phyloP scores from a whole-genome alignment of 2,113 vertebrate genomes.

The Phalacrocorax brasilianus region DNA sequence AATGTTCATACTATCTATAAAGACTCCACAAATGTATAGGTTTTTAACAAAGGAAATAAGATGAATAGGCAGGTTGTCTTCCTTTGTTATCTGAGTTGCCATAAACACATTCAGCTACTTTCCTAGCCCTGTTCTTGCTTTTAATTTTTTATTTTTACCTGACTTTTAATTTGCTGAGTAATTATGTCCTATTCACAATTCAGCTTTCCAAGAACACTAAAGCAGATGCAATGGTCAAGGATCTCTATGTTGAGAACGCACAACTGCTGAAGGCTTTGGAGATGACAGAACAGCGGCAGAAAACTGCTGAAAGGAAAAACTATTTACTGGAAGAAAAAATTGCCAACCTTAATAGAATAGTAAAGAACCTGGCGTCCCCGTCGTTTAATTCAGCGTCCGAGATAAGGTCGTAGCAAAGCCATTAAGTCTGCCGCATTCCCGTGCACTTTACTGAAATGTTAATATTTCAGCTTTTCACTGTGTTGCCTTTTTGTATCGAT shows the following conservation, averaged over 20 bases:
- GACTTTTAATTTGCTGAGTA: neutral
- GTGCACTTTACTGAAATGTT: slow-evolving; percentile 65
- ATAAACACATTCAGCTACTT: fast-evolving
- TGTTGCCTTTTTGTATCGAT: slow-evolving; percentile 26
- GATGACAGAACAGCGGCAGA: slow-evolving; percentile 85
- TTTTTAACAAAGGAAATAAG: neutral
- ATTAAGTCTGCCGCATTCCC: neutral
- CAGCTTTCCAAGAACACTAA: slow-evolving; percentile 87
- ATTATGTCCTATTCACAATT: neutral
- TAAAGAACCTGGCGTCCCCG: slow-evolving; percentile 83
- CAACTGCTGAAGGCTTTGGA: slow-evolving; percentile 90
- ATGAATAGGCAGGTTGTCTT: neutral
- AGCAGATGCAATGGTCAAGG: slow-evolving; percentile 86
- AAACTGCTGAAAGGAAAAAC: slow-evolving; percentile 88
- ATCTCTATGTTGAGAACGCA: slow-evolving; percentile 90
- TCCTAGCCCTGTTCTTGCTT: neutral
- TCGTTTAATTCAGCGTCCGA: slow-evolving; percentile 64
- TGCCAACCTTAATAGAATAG: slow-evolving; percentile 89
- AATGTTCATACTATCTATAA: neutral
- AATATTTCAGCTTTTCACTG: slow-evolving; percentile 31
- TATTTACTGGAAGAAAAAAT: slow-evolving; percentile 93
- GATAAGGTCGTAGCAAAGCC: slow-evolving; percentile 69
- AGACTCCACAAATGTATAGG: fast-evolving
- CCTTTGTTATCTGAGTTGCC: neutral
- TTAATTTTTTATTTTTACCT: neutral